A percentile compares a stretch with the other conserved stretches of the same genome.
phyloP scores from a whole-genome alignment of 1,140 invertebrate species.

The Gonatopus flavifemur region DNA sequence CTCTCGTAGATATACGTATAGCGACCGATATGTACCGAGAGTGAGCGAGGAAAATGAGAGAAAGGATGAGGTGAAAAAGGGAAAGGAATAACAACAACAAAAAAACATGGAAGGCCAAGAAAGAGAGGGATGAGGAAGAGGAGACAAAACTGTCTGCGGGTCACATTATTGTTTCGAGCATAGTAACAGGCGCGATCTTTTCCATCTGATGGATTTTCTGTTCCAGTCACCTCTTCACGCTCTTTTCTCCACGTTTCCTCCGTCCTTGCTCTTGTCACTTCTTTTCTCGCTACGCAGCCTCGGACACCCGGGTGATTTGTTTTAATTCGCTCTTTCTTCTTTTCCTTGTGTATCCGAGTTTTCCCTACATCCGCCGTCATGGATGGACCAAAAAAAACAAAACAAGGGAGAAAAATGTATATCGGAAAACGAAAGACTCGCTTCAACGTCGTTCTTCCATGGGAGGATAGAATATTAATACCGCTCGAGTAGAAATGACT shows the following conservation, averaged over 20 bases:
- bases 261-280: constrained; percentile 22
- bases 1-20: no score
- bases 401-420: no score
- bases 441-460: no score
- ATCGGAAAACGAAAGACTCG: no score
- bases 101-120: constrained; percentile 1
- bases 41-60: constrained; percentile 5
- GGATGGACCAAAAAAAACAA: no score
- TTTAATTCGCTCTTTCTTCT: constrained; percentile 13
- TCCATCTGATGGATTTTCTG: constrained; percentile 49
- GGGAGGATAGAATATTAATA: no score
- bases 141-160: constrained; percentile 44
- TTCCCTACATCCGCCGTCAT: constrained; percentile 1
- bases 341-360: constrained; percentile 3
- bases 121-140: constrained; percentile 26
- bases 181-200: constrained; percentile 42
- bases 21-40: neutral
- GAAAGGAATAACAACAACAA: constrained; percentile 29
- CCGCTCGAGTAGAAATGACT: no score
- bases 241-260: no score
- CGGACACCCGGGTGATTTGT: constrained; percentile 26
- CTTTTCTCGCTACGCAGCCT: constrained; percentile 22
- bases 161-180: constrained; percentile 39
- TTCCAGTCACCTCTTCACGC: constrained; percentile 21
- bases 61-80: constrained; percentile 1